A percentile compares a stretch with the other conserved stretches of the same genome.
Conservation (phyloP, 64 coral and sea anemone species). For the Anthopleura sola region DNA sequence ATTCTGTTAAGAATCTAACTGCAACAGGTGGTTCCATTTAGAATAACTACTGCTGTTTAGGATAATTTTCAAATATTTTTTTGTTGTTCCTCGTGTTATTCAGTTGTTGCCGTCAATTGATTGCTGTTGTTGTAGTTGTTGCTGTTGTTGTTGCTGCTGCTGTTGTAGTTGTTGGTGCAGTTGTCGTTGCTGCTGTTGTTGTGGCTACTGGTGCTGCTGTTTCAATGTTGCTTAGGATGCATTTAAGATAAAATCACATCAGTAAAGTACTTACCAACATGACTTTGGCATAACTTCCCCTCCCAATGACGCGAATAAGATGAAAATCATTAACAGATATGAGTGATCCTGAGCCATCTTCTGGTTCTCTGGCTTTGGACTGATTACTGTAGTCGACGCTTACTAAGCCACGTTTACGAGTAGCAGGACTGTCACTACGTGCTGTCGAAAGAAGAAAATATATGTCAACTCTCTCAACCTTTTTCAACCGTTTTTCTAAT, state of each 20-base stretch:
- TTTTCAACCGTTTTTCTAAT: background rate
- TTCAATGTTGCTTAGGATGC: no score
- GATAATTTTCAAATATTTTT: no score
- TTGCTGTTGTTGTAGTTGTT: no score
- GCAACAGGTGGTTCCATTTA: no score
- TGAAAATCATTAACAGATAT: constrained; percentile 83
- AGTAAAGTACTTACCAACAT: constrained; percentile 56
- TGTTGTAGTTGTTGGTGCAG: no score
- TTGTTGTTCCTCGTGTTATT: no score
- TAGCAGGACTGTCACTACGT: constrained; percentile 84
- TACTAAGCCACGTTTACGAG: constrained; percentile 73
- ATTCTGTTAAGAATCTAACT: background rate
- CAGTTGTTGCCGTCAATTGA: no score
- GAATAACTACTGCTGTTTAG: no score
- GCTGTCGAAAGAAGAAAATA: constrained; percentile 39
- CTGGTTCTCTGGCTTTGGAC: constrained; percentile 72
- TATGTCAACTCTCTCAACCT: background rate
- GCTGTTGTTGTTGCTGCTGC: no score
- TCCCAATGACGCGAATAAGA: constrained; percentile 87
- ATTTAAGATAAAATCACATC: no score
- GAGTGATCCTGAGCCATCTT: constrained; percentile 50
- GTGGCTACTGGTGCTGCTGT: no score
- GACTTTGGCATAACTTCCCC: constrained; percentile 98
- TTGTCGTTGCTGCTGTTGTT: no score
- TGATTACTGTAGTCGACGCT: constrained; percentile 74